Conservation (phyloP, 2,113 vertebrate genomes). For the Cebus imitator region DNA sequence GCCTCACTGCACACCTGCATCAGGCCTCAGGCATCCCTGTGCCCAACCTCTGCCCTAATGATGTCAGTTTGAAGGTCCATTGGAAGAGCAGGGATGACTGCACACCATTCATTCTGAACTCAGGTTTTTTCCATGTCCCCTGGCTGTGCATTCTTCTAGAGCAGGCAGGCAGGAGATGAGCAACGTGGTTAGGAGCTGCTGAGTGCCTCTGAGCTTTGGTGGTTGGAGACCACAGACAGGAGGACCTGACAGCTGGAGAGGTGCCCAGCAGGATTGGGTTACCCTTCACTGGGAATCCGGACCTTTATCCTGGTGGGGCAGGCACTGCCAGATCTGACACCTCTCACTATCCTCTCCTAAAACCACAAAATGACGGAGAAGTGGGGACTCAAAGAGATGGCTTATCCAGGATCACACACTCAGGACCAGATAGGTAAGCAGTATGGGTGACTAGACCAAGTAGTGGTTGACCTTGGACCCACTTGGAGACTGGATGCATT, state of each 20-base stretch:
- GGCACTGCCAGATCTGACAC: neutral
- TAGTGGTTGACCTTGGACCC: neutral
- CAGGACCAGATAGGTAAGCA: neutral
- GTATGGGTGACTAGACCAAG: fast-evolving
- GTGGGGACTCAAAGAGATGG: neutral
- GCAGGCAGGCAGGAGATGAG: neutral
- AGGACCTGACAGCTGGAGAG: neutral
- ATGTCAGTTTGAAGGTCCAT: neutral
- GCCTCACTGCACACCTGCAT: fast-evolving
- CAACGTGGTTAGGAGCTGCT: neutral
- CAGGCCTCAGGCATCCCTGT: neutral
- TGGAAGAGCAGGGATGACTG: neutral
- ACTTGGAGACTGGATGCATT: neutral
- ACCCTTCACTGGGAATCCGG: neutral
- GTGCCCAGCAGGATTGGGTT: neutral
- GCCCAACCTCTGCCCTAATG: neutral
- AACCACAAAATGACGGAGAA: neutral
- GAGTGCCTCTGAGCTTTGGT: too few relatives aligned
- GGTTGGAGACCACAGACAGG: neutral
- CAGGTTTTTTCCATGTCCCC: neutral
- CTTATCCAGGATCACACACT: neutral
- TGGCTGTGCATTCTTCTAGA: neutral
- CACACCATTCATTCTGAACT: neutral
- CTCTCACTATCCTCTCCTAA: neutral
- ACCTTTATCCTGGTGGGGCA: too few relatives aligned